Percentiles rank a stretch among this genome's conserved stretches.
Conservation (phyloP, 64 coral and sea anemone genomes). For the Montipora foliosa region DNA sequence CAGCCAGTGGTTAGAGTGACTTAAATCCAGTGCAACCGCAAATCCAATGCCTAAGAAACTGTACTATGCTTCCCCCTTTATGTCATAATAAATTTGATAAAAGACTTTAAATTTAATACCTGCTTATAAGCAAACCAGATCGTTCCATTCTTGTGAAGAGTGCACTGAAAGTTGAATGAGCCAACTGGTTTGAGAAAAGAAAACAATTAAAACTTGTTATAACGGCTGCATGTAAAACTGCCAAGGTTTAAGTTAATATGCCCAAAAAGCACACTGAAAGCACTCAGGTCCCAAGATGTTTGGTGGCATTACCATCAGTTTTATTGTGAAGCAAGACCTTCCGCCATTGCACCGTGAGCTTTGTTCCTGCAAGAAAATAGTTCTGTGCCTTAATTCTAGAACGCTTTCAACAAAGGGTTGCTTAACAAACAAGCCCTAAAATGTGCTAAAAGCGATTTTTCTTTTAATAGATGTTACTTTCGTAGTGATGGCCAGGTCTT, state of each 20-base stretch:
- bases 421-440: too few species aligned
- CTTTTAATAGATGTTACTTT: too few species aligned
- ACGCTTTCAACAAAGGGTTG: too few species aligned
- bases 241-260: background rate
- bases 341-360: slow-evolving; percentile 53
- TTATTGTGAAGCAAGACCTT: slow-evolving; percentile 22
- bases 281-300: background rate
- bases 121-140: slow-evolving; percentile 75
- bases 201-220: background rate
- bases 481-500: too few species aligned
- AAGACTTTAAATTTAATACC: background rate
- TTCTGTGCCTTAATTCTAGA: too few species aligned
- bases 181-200: slow-evolving; percentile 9
- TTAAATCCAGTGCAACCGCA: too few species aligned
- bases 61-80: too few species aligned
- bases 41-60: too few species aligned
- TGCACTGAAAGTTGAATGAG: slow-evolving; percentile 68
- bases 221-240: background rate
- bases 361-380: slow-evolving; percentile 13
- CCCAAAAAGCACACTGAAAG: too few species aligned
- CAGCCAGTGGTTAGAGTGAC: too few species aligned
- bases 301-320: background rate
- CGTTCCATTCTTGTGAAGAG: slow-evolving; percentile 67
- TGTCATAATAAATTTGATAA: too few species aligned
- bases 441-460: too few species aligned